Base-by-base conservation (phyloP, 2,113 vertebrate genomes). In the Callithrix jacchus region DNA sequence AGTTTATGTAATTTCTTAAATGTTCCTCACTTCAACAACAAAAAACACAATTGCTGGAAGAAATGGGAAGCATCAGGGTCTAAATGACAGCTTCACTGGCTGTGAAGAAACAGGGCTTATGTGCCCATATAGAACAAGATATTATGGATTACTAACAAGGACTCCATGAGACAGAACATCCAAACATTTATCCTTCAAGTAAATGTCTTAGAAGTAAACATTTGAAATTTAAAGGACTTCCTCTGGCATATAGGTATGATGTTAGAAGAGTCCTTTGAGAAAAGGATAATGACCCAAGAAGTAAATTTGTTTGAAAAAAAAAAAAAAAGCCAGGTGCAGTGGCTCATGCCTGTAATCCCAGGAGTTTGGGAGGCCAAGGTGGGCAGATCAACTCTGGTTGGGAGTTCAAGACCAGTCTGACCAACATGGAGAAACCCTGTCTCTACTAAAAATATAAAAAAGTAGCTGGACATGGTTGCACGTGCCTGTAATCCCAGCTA, bases 1-100 rank as follows among this genome's bases (percentile, higher is more conserved):
- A 42, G 23, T 86, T 91, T 86, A 79, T 83, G 45, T 91, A 96
- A 76, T 40, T 68, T 66, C 16, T 84, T 96, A 79, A n/a, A 52
- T 87, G 21, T 81, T 88, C 47, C 73, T 92, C 70, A n/a, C 37
- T 54, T 18, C 23, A 77, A 81, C 37, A 68, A 58, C 27, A 61
- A 45, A 47, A 56, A 68, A 47, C 80, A 56, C 91, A 89, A 82
- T 4, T 81, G 42, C 79, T 80, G 58, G 74, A 56, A 93, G 61
- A 80, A 96, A 86, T 17, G 37, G n/a, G 35, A 96, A 88, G n/a
- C 4, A 3, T 90, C 20, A 45, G 70, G 37, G 20, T 83, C 58
- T 49, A 42, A 52, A 58, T 0, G 42, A 70, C 0, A 87, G 80
- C 9, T 76, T 66, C 42, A 56, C 0, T 68, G 52, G 37, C 76